Percentiles rank a stretch among this genome's conserved stretches.
Evolutionary conservation across 2,113 vertebrate species (phyloP).

Genomic region (Pterocles burchelli): DNA sequence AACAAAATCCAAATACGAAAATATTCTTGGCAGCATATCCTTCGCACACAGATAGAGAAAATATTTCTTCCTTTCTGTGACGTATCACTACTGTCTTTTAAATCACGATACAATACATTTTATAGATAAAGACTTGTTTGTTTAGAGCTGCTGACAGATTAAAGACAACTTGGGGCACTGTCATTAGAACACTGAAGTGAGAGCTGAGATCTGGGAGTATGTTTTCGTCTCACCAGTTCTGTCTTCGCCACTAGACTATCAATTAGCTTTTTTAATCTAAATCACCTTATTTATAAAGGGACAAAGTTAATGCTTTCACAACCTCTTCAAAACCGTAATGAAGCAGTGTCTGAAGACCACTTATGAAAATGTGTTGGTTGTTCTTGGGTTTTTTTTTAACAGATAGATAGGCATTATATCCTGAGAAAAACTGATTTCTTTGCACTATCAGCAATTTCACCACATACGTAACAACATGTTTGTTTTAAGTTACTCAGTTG

Average conservation of each 20-base stretch:
- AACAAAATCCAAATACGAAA: not conserved
- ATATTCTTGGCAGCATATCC: not conserved
- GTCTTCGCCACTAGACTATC: not conserved
- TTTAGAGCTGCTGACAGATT: not conserved
- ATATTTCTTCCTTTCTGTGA: not conserved
- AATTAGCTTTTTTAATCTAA: not conserved
- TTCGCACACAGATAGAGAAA: not conserved
- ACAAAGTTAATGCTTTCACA: not conserved
- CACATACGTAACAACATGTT: fast-evolving
- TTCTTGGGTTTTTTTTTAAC: not conserved
- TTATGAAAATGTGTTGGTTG: not conserved
- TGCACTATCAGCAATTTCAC: not conserved
- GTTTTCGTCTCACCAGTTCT: not conserved
- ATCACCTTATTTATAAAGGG: not conserved
- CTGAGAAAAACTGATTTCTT: not conserved
- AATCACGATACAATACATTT: not conserved
- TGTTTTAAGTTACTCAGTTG: not conserved
- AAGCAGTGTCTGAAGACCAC: not conserved
- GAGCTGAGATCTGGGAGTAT: not conserved
- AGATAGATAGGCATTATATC: not conserved
- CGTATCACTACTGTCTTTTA: not conserved
- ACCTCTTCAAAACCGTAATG: not conserved
- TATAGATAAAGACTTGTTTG: not conserved
- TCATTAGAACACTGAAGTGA: not conserved
- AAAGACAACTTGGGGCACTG: not conserved